phyloP scores from a whole-genome alignment of 2,113 vertebrate species.

The Corydoras maculifer region DNA sequence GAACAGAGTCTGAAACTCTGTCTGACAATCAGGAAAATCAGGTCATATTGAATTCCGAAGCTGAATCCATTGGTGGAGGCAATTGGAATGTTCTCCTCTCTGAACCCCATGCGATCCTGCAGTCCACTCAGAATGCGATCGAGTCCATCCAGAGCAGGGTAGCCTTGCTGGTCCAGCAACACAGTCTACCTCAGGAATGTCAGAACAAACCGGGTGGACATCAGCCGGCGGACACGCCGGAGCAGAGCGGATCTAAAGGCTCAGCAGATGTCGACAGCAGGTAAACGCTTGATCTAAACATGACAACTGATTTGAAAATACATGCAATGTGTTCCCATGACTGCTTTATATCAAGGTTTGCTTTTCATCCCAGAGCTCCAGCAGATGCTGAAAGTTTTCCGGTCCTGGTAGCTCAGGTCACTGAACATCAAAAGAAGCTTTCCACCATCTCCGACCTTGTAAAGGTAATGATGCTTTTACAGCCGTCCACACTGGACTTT shows the following conservation, averaged over 20 bases:
- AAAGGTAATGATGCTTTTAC: slow-evolving; percentile 51
- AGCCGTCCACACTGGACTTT: background rate
- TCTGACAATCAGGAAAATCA: background rate
- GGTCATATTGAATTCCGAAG: slow-evolving; percentile 28
- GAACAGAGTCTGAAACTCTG: background rate
- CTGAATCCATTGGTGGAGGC: background rate
- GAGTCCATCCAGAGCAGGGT: slow-evolving; percentile 72
- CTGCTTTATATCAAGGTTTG: background rate
- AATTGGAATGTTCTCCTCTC: slow-evolving; percentile 69
- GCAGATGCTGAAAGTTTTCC: slow-evolving; percentile 62
- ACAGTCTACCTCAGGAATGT: slow-evolving; percentile 60
- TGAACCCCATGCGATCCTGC: slow-evolving; percentile 71
- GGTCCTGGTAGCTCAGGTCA: slow-evolving; percentile 72
- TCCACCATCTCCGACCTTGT: slow-evolving; percentile 64
- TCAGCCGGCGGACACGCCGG: slow-evolving; percentile 15
- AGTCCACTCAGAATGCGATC: slow-evolving; percentile 67
- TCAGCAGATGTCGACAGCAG: background rate
- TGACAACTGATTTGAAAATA: background rate
- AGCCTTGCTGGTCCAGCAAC: slow-evolving; percentile 72
- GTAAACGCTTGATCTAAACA: background rate
- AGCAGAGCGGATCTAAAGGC: slow-evolving; percentile 16
- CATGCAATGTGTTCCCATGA: too few relatives aligned
- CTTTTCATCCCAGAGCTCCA: slow-evolving; percentile 39
- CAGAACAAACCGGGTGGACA: slow-evolving; percentile 35
- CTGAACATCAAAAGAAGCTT: slow-evolving; percentile 69